Evolutionary conservation across 2,113 vertebrate genomes (phyloP), one percentile per base, ranked within the genome.

Genomic region (Ptychochromis oligacanthus): DNA sequence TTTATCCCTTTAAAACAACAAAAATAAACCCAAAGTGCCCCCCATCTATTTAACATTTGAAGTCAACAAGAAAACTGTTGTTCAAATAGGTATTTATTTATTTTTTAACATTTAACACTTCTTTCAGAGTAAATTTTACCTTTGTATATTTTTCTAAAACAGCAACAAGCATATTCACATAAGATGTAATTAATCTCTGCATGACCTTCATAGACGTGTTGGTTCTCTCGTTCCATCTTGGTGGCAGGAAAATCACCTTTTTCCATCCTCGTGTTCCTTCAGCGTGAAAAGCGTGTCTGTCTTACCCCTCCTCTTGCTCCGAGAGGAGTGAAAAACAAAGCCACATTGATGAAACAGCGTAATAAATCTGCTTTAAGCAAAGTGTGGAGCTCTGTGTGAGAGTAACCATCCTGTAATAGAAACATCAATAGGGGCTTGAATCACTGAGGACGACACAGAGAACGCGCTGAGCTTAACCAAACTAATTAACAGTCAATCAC

Each of bases 261-360:
- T 0, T 28, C 38, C 8, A 26, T 31, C 31, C 36, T 36, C 14
- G 0, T 40, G 15, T 13, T 38, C 3, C 55, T 12, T 22, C 28
- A 12, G 14, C 15, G 5, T 58, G 36, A 58, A 76, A 43, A 76
- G 20, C n/a, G 11, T 13, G 6, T 43, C 56, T 56, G 49, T 34
- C 49, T 7, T 12, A 8, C 0, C 18, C 22, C 28, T 59, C 60
- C 5, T 43, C 43, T 36, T 0, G 1, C 15, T 84, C 26, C 13
- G 38, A 55, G 11, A 26, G 34, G 36, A 56, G 40, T 79, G 10
- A 57, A 55, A 80, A 65, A 75, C 67, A 52, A 52, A 75, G 14
- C 18, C 75, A 54, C 43, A 2, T 18, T 7, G 6, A 22, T 43
- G 22, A 61, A 72, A 54, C 43, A 54, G 18, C 5, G 31, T 10